Evolutionary conservation across 2,888 invertebrate genomes (phyloP).

Genomic region (Noctuana brunneofusca): DNA sequence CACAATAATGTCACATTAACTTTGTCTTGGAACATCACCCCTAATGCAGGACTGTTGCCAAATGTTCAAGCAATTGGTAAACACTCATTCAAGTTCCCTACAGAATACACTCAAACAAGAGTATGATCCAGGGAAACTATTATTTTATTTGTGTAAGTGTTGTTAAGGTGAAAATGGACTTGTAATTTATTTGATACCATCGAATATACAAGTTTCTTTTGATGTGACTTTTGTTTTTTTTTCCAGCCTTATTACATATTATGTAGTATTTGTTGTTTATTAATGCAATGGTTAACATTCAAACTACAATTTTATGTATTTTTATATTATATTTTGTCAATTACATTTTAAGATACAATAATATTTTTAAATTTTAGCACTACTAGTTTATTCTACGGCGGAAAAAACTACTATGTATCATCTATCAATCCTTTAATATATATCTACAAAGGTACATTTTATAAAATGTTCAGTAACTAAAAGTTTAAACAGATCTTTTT

Average conservation of each 20-base stretch:
- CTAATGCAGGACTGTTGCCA: slow-evolving; percentile 97
- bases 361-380: slow-evolving; percentile 62
- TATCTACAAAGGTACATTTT: slow-evolving; percentile 41
- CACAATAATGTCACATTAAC: slow-evolving; percentile 97
- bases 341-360: slow-evolving; percentile 71
- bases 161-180: slow-evolving; percentile 39
- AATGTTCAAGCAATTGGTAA: slow-evolving; percentile 92
- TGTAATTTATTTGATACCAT: slow-evolving; percentile 50
- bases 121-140: slow-evolving; percentile 64
- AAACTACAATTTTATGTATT: slow-evolving; percentile 23
- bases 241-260: background rate
- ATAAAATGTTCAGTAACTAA: slow-evolving; percentile 30
- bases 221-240: slow-evolving; percentile 47
- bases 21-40: slow-evolving; percentile 99
- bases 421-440: slow-evolving; percentile 53
- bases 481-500: slow-evolving; percentile 27
- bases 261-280: background rate
- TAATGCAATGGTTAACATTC: background rate
- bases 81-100: slow-evolving; percentile 95
- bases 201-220: slow-evolving; percentile 52
- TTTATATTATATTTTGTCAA: slow-evolving; percentile 67
- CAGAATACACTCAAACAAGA: slow-evolving; percentile 88
- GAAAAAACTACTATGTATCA: slow-evolving; percentile 52
- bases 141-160: slow-evolving; percentile 42
- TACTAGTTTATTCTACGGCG: slow-evolving; percentile 71